Percentiles rank a stretch among this genome's conserved stretches.
These are phyloP conservation scores for Hypomecis atomaria DNA, from an alignment of 2,888 invertebrate genomes.

Conservation along the genomic window DNA sequence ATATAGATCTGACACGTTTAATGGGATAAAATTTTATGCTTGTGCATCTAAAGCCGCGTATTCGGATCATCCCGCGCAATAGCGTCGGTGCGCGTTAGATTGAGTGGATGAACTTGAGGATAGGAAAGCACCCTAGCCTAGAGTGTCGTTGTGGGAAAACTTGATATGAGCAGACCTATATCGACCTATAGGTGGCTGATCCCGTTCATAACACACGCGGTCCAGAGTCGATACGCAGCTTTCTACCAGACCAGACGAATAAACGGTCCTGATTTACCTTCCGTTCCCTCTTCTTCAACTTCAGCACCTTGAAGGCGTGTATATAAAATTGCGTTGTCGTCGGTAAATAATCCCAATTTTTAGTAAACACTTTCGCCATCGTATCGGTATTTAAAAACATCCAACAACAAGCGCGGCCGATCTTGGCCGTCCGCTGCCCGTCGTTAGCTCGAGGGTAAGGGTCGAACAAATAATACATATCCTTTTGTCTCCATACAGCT, in stretches of 20 bases:
- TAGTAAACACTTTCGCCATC: conserved; percentile 78
- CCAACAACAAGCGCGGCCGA: conserved; percentile 86
- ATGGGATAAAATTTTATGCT: no score
- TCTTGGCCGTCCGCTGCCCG: conserved; percentile 79
- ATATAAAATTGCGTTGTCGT: conserved; percentile 80
- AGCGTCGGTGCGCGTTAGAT: no score
- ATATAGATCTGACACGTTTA: no score
- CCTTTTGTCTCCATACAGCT: conserved; percentile 86
- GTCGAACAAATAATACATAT: conserved; percentile 87
- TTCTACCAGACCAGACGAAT: not conserved
- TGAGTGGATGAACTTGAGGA: no score
- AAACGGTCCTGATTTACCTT: conserved; percentile 57
- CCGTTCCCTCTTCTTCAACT: conserved; percentile 72
- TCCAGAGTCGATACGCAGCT: no score
- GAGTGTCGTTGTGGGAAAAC: no score
- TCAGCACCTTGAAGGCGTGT: conserved; percentile 86
- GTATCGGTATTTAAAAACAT: conserved; percentile 86
- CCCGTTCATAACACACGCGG: no score
- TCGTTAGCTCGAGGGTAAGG: conserved; percentile 86
- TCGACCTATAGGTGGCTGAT: no score
- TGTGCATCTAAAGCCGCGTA: no score
- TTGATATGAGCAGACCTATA: no score
- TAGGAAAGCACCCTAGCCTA: no score
- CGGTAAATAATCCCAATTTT: conserved; percentile 81
- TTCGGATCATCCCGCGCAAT: no score